Base-by-base conservation (phyloP, 1,140 invertebrate species). In the Lasaia peninsularis region DNA sequence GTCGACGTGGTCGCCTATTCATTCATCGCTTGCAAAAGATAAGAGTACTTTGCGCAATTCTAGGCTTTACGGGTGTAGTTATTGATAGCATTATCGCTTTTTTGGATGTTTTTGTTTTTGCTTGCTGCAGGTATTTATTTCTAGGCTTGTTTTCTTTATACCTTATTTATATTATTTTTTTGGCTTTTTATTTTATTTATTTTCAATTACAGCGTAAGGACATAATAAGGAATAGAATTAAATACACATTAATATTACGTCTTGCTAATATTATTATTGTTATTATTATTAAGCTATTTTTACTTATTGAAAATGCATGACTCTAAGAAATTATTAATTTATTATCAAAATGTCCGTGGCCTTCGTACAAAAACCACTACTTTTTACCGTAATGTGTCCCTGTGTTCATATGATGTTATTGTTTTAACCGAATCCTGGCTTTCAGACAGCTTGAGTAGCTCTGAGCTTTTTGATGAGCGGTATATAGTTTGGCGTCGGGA, bases 401-500 rank as follows among this genome's bases (percentile, higher is more conserved):
- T 62, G 6, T 34, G 31, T 20, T 52, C 53, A 0, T 70, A 63
- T 16, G 61, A 64, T 16, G 56, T 70, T 12, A 48, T 67, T 20
- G 40, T 61, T 34, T 51, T 65, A 33, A 62, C 63, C 0, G 63
- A 69, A 49, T 64, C 64, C 14, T 70, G 64, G 67, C 28, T 66
- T 4, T 24, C 58, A 7, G 58, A 63, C 12, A 44, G 56, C 20
- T 49, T 70, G 14, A 6, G 6, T 10, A 52, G 54, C 18, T 49
- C 49, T 9, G 66, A 65, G 55, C 8, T 65, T 10, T 63, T 71
- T 35, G 58, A 68, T 44, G 35, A 37, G 14, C 35, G 61, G 2
- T 68, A 65, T 54, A 35, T 65, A 1, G 66, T 71, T 2, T 69
- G 63, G 63, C 52, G 69, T 4, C 57, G 63, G 0, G 62, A 71